Conservation (phyloP, 2,797 vertebrate species). For the Sitta carolinensis region DNA sequence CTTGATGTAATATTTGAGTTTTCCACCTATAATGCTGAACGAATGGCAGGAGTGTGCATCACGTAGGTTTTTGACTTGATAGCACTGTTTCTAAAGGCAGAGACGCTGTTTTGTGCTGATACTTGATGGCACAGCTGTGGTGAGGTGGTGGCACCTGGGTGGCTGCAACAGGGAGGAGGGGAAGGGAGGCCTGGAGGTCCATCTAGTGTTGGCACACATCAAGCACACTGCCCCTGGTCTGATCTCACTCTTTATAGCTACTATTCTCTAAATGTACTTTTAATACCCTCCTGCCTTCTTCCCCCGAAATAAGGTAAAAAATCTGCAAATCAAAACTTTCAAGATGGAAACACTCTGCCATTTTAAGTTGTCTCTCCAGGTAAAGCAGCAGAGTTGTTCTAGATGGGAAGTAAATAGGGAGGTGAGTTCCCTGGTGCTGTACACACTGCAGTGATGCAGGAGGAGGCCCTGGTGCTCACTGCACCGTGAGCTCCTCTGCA, state of each 20-base stretch:
- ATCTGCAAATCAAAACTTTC: not conserved
- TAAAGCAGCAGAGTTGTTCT: not conserved
- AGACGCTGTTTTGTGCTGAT: not conserved
- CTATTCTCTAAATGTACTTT: not conserved
- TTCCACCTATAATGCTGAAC: not conserved
- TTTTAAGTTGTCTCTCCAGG: not conserved
- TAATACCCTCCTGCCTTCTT: not conserved
- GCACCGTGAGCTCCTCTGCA: not conserved
- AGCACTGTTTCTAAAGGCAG: not conserved
- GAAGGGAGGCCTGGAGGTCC: not conserved
- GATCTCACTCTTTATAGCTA: not conserved
- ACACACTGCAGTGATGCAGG: rapidly evolving
- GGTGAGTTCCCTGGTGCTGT: rapidly evolving
- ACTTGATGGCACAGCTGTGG: rapidly evolving
- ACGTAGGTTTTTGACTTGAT: not conserved
- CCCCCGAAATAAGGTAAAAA: not conserved
- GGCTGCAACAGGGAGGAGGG: rapidly evolving
- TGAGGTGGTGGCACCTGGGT: not conserved
- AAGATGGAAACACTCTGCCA: not conserved
- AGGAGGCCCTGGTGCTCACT: not conserved
- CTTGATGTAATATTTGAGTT: not conserved
- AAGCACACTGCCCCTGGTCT: not conserved
- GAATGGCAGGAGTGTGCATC: not conserved
- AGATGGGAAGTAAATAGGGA: too few species aligned
- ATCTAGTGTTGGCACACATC: not conserved